Base-by-base conservation (phyloP, 2,888 invertebrate genomes). In the Cheilosia scutellata region DNA sequence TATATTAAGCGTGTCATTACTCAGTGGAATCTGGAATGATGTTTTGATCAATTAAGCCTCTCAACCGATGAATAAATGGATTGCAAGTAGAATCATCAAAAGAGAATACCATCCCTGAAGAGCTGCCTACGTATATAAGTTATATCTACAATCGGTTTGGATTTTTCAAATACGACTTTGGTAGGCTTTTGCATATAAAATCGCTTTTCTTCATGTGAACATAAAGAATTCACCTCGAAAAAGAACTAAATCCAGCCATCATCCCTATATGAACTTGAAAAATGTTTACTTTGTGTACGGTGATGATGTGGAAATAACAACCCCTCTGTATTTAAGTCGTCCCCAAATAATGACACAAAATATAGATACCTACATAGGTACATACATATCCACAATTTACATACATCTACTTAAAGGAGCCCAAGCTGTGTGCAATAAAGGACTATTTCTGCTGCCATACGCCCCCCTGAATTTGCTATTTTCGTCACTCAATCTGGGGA, bases 251-350 rank as follows among this genome's bases (percentile, higher is more conserved):
- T 27, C 27, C 53, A 16, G 20, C 44, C 16, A 6, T 25, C 57
- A 16, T 29, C 27, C 27, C 29, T 37, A 31, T n/a, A 42, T 40
- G 49, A 65, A 72, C 78, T 72, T 63, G 40, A 65, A 71, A 78
- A 68, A 58, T 72, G 53, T 79, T 72, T 79, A 65, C 65, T 79
- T 58, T 65, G 31, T 70, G 49, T 27, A 55, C 53, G 20, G 58
- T 79, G 57, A 75, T 79, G 74, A 84, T 79, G 83, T 84, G 84
- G 70, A 75, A 79, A 84, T 70, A 65, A 80, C 74, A 84, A 63
- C 49, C 72, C 55, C 79, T 47, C 47, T n/a, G 42, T 27, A 63
- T 13, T 42, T 37, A 40, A 60, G 42, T 42, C 31, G n/a, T 31
- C 49, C 47, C 29, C 55, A 71, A 76, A 49, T 53, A 40, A 44